Conservation (phyloP, 2,888 invertebrate genomes). For the Xestia ashworthii region DNA sequence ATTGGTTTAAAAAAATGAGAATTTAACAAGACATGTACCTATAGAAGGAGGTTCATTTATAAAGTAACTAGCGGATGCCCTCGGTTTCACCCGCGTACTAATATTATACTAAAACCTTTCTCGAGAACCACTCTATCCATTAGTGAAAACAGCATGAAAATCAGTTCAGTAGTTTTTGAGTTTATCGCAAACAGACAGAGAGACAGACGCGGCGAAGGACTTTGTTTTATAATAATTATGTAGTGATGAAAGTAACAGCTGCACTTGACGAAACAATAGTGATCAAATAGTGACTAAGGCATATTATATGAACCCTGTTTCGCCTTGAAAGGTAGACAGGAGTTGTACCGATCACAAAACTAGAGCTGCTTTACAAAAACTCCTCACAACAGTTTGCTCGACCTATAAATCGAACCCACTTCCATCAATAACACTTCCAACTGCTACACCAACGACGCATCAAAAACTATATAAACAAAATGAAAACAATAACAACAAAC, state of each 20-base stretch:
- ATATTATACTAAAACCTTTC: too few relatives aligned
- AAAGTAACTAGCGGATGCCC: background rate
- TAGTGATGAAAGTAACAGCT: background rate
- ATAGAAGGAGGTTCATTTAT: accelerated
- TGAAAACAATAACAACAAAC: background rate
- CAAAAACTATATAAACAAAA: background rate
- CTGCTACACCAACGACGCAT: background rate
- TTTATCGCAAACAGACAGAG: too few relatives aligned
- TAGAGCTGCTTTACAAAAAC: background rate
- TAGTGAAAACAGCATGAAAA: too few relatives aligned
- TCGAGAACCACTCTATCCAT: too few relatives aligned
- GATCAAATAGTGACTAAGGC: background rate
- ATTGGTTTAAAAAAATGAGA: background rate
- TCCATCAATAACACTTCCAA: background rate
- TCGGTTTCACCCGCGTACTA: too few relatives aligned
- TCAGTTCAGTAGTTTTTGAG: too few relatives aligned
- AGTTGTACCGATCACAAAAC: background rate
- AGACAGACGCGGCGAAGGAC: too few relatives aligned
- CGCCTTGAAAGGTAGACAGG: background rate
- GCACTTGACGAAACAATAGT: background rate
- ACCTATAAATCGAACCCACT: background rate
- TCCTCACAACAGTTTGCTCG: background rate
- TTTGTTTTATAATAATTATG: too few relatives aligned
- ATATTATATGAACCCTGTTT: background rate
- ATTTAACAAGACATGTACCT: background rate